Evolutionary conservation across 1,140 invertebrate genomes (phyloP), one percentile per base, ranked within the genome.

Genomic region (Drosophila fuyamai): DNA sequence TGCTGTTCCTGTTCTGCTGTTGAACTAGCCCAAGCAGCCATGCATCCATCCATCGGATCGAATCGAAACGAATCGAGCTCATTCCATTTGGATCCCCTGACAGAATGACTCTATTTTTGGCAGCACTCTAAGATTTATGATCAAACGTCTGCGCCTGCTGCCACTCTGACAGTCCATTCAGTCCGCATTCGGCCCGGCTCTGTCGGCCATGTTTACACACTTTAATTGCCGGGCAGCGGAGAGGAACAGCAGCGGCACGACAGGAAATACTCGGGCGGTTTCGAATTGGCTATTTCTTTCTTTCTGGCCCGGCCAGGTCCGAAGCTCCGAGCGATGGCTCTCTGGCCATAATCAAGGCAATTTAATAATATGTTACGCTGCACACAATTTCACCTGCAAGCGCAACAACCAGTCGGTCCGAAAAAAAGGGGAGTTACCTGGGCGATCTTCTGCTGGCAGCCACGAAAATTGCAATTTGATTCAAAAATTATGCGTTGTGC

Each of bases 331-430:
- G 66, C 51, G 54, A 36, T 80, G 72, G 76, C 46, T 76, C 61
- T 72, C 66, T 76, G 83, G 62, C 82, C 83, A 82, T 79, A 86
- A 86, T 86, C 82, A 86, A 86, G 83, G 44, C 83, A 88, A 88
- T 83, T 88, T 86, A 86, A 86, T 86, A 86, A 86, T 83, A 86
- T 76, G 82, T 86, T 86, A 79, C 82, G 82, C 76, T 83, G 82
- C 83, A 66, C 84, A 86, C 79, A 88, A 88, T 88, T 86, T 86
- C 82, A 86, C 82, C 82, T 86, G 83, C 76, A 76, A 85, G 78
- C 63, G 56, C 40, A 46, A 46, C 53, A 18, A 41, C 32, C 67
- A 61, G 44, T 32, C 54, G 14, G 3, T 36, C 12, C 51, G 4
- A 70, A 71, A 55, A 27, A 8, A 40, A 14, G 48, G 16, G 50